Conservation (phyloP, 2,797 vertebrate genomes). For the Rhincodon typus region DNA sequence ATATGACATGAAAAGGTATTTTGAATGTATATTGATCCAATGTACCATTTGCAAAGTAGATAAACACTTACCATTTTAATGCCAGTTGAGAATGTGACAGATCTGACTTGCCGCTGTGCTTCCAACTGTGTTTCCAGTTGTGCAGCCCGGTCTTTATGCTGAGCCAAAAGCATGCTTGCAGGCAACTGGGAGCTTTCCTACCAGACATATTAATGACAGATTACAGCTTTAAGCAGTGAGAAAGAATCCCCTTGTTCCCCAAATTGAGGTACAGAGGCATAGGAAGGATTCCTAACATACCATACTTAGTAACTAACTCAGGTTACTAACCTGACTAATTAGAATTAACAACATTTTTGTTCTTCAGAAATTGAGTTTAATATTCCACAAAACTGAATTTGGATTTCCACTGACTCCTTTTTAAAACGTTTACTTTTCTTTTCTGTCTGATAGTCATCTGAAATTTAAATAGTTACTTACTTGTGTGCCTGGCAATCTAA, state of each 20-base stretch:
- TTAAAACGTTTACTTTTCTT: background rate
- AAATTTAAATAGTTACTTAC: background rate
- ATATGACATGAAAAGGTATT: background rate
- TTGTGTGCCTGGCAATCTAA: background rate
- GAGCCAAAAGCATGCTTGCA: constrained; percentile 81
- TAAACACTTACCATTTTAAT: constrained; percentile 80
- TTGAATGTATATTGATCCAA: background rate
- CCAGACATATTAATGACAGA: constrained; percentile 40
- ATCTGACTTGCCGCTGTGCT: constrained; percentile 81
- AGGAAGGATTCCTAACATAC: background rate
- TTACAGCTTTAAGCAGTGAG: background rate
- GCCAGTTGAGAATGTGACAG: constrained; percentile 87
- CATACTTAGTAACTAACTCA: background rate
- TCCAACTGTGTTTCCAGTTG: constrained; percentile 85
- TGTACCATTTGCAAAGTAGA: background rate
- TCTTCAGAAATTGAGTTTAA: background rate
- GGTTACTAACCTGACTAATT: background rate
- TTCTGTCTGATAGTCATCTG: background rate
- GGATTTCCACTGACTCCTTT: background rate
- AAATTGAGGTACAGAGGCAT: background rate
- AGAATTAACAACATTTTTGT: constrained; percentile 1
- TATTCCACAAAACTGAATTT: background rate
- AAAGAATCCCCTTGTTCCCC: background rate
- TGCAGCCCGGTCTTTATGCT: constrained; percentile 84
- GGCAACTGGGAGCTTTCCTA: constrained; percentile 89